Evolutionary conservation across 2,888 invertebrate genomes (phyloP).

Genomic region (Drosophila tripunctata): DNA sequence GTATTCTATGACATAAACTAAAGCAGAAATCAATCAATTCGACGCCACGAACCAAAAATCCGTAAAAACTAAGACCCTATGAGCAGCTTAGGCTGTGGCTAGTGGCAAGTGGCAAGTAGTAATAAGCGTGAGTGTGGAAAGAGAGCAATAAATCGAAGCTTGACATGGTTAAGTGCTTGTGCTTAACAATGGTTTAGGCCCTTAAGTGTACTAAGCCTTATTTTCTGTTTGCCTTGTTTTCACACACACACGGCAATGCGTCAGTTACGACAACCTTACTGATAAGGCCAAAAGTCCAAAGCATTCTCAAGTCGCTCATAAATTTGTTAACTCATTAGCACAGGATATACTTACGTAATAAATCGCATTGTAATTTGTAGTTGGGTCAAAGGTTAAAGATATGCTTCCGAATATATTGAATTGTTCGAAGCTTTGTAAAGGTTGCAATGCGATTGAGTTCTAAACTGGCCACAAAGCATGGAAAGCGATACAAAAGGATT

Average conservation of each 20-base stretch:
- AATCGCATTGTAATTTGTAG: conserved; percentile 9
- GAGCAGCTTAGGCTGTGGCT: conserved; percentile 32
- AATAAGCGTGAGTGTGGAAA: conserved; percentile 4
- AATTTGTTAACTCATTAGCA: conserved; percentile 38
- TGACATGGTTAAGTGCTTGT: conserved; percentile 71
- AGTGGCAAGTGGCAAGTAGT: conserved; percentile 30
- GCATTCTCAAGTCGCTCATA: conserved; percentile 19
- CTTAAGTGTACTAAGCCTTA: conserved; percentile 21
- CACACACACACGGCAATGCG: not conserved
- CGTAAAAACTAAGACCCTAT: conserved; percentile 41
- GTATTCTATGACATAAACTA: conserved; percentile 57
- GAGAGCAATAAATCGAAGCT: conserved; percentile 63
- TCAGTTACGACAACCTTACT: conserved; percentile 4
- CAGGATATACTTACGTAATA: not conserved
- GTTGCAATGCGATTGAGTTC: too few species aligned
- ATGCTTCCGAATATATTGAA: too few species aligned
- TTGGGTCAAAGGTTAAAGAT: not conserved
- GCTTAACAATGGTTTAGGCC: conserved; percentile 66
- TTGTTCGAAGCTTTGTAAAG: too few species aligned
- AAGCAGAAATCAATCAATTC: conserved; percentile 71
- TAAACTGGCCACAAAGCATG: too few species aligned
- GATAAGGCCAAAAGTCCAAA: conserved; percentile 18
- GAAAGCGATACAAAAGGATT: too few species aligned
- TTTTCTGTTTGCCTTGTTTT: not conserved
- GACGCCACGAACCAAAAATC: conserved; percentile 12